Evolutionary conservation across 2,797 vertebrate genomes (phyloP).

Genomic region (Pangasius sanitwongsei): DNA sequence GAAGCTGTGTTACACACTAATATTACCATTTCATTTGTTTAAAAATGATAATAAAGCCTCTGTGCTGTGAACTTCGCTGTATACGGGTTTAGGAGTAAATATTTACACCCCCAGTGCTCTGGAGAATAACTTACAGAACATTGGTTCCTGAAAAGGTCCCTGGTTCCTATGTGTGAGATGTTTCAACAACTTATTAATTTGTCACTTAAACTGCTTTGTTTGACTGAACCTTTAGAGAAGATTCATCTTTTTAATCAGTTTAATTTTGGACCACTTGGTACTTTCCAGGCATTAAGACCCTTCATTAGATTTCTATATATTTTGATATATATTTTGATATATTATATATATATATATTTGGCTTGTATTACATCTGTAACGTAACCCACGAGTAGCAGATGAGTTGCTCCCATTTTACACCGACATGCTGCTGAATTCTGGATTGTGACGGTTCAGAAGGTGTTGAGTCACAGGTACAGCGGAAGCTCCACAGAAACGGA

Average conservation of each 20-base stretch:
- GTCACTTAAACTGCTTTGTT: too few species aligned
- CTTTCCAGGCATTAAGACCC: background rate
- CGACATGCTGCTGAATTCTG: background rate
- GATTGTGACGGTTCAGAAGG: background rate
- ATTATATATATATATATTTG: too few species aligned
- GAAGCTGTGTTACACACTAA: background rate
- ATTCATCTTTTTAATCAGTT: too few species aligned
- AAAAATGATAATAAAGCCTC: background rate
- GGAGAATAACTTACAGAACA: background rate
- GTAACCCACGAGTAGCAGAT: background rate
- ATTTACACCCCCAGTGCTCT: background rate
- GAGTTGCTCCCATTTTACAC: background rate
- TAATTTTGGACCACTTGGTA: too few species aligned
- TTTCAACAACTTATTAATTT: background rate
- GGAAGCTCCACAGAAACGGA: too few species aligned
- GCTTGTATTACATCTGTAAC: too few species aligned
- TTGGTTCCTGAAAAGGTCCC: background rate
- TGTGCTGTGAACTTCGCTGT: background rate
- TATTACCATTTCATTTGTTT: background rate
- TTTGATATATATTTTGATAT: too few species aligned
- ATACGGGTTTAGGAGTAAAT: background rate
- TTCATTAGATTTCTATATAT: background rate
- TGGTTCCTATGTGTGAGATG: background rate
- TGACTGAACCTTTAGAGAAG: too few species aligned
- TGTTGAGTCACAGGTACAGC: background rate